Percentiles rank a stretch among this genome's conserved stretches.
Evolutionary conservation across 2,797 vertebrate species (phyloP).

Genomic region (Rhynchonycteris naso): DNA sequence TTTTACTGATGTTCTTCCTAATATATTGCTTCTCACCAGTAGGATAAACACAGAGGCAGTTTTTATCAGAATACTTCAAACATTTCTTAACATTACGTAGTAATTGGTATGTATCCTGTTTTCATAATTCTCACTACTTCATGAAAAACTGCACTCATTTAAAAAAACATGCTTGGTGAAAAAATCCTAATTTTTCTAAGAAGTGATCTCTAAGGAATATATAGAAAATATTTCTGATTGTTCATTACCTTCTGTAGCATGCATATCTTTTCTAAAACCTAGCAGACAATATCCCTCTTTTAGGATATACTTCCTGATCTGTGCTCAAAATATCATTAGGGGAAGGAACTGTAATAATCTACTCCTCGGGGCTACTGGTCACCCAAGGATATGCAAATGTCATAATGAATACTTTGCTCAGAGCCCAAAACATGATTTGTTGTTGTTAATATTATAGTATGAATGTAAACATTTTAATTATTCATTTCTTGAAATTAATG

Average conservation of each 20-base stretch:
- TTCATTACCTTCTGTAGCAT: conserved; percentile 15
- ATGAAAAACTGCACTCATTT: conserved; percentile 18
- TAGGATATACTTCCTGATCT: conserved; percentile 64
- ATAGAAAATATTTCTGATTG: neutral
- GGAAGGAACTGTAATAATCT: conserved; percentile 63
- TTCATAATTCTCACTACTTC: neutral
- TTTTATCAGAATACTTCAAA: conserved; percentile 5
- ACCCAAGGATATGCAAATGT: conserved; percentile 59
- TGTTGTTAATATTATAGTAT: conserved; percentile 24
- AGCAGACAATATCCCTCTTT: conserved; percentile 35
- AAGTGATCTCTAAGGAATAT: neutral
- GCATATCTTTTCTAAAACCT: conserved; percentile 25
- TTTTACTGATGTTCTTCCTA: neutral
- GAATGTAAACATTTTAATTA: conserved; percentile 23
- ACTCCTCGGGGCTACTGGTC: neutral
- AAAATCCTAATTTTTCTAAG: neutral
- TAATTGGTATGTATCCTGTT: neutral
- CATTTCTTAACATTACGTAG: neutral
- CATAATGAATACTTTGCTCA: conserved; percentile 45
- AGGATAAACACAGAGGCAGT: neutral
- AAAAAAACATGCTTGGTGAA: neutral
- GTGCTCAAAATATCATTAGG: conserved; percentile 58
- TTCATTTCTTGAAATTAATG: neutral
- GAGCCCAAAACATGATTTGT: conserved; percentile 52
- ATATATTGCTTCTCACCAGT: neutral